Base-by-base conservation (phyloP, 2,797 vertebrate species). In the Kryptolebias ocellatus region DNA sequence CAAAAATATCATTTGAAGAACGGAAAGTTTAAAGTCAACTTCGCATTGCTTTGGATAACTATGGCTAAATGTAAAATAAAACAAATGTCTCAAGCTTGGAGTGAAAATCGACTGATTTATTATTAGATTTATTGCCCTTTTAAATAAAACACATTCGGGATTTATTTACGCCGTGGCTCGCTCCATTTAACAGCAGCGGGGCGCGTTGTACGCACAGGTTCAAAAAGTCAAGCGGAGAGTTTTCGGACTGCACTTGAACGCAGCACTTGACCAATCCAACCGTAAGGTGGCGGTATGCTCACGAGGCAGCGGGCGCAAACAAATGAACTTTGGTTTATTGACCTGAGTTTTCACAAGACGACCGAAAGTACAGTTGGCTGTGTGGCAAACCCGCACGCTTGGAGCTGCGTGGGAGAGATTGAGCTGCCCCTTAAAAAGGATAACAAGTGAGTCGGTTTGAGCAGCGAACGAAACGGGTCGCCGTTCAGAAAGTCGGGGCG, bases 231-330 rank as follows among this genome's bases (percentile, higher is more conserved):
- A 24, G 27, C 2, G 0, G 1, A 18, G 16, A 7, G 24, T 16
- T 3, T 53, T 31, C 29, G 0, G 2, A 3, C 0, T 78, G 75
- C 49, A 34, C 24, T 0, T 72, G 74, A 84, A 82, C 57, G 69
- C 79, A 82, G 11, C 81, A 9, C 10, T 4, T 1, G 6, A 62
- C 65, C 49, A 24, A 46, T 50, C 66, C 15, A 65, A 62, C 83
- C 88, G 55, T 28, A 56, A 69, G 90, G 20, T 72, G 89, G 89
- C 87, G 90, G 64, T 17, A 18, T 83, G 55, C 64, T 0, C 72
- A 3, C 46, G n/a, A 11, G 39, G 2, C 5, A 45, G 0, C 3
- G 4, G 20, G 8, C 47, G 39, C 47, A 52, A 50, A 5, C 47
- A 52, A 47, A 5, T 72, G 73, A 77, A 83, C 74, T 80, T 80